These are phyloP conservation scores for Rhyacophila evoluta DNA, from an alignment of 2,888 invertebrate species.

Conservation along the genomic window DNA sequence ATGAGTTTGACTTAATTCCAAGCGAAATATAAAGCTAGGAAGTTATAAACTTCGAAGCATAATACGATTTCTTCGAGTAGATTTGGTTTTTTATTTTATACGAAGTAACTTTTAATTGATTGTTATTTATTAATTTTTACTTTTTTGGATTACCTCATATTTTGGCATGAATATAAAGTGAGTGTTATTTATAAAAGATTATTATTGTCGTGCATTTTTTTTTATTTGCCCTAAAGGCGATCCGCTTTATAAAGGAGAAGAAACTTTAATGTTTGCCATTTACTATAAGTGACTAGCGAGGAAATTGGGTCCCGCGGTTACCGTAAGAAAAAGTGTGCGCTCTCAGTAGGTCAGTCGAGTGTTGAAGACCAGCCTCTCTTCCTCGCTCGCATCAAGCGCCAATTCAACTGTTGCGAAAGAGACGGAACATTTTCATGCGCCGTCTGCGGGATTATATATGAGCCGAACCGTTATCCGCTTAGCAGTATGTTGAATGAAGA, in stretches of 20 bases:
- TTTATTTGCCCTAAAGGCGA: background rate
- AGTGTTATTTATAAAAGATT: background rate
- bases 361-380: slow-evolving; percentile 64
- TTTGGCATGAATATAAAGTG: background rate
- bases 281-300: slow-evolving; percentile 44
- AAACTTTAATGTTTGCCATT: slow-evolving; percentile 25
- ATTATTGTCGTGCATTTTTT: background rate
- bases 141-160: background rate
- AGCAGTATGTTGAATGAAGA: slow-evolving; percentile 70
- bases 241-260: background rate
- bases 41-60: too few species aligned
- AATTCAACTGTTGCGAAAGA: slow-evolving; percentile 50
- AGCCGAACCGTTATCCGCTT: slow-evolving; percentile 69
- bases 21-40: too few species aligned
- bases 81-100: too few species aligned
- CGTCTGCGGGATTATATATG: slow-evolving; percentile 57
- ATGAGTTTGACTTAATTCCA: too few species aligned
- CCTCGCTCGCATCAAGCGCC: slow-evolving; percentile 56
- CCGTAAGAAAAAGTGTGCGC: slow-evolving; percentile 72
- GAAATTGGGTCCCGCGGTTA: slow-evolving; percentile 70
- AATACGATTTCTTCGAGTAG: too few species aligned
- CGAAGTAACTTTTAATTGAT: too few species aligned
- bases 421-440: slow-evolving; percentile 57
- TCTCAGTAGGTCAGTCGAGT: slow-evolving; percentile 72
- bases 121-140: background rate